Evolutionary conservation across 23 tunicate species (phyloP).

Genomic region (Styela plicata): DNA sequence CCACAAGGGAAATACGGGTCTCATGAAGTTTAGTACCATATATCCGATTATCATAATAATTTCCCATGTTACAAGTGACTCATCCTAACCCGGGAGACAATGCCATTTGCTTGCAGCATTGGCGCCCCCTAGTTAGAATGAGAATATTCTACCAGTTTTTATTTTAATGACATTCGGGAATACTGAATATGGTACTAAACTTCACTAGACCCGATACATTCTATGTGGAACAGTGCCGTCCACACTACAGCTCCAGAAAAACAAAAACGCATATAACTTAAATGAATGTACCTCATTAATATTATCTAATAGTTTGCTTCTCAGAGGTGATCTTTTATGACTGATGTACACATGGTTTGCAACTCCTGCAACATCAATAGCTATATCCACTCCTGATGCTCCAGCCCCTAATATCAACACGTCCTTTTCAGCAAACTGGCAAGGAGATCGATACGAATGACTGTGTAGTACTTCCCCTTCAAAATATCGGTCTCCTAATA

Average conservation of each 20-base stretch:
- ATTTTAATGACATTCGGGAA: too few species aligned
- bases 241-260: not conserved
- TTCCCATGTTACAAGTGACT: too few species aligned
- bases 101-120: too few species aligned
- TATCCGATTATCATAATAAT: too few species aligned
- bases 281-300: conserved; percentile 34
- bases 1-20: not conserved
- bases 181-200: too few species aligned
- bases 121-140: too few species aligned
- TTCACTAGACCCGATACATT: too few species aligned
- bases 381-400: conserved; percentile 67
- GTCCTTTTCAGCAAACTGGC: conserved; percentile 30
- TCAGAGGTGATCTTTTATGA: conserved; percentile 37
- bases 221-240: not conserved
- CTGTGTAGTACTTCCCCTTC: conserved; percentile 64
- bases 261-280: not conserved
- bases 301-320: conserved; percentile 41
- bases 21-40: too few species aligned
- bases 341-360: conserved; percentile 51
- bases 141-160: too few species aligned
- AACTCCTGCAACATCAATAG: conserved; percentile 35
- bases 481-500: conserved; percentile 46
- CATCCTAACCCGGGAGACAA: too few species aligned
- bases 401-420: conserved; percentile 69
- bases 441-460: conserved; percentile 44